Evolutionary conservation across 1,140 invertebrate species (phyloP), one percentile per base, ranked within the genome.

Genomic region (Solenopsis fugax): DNA sequence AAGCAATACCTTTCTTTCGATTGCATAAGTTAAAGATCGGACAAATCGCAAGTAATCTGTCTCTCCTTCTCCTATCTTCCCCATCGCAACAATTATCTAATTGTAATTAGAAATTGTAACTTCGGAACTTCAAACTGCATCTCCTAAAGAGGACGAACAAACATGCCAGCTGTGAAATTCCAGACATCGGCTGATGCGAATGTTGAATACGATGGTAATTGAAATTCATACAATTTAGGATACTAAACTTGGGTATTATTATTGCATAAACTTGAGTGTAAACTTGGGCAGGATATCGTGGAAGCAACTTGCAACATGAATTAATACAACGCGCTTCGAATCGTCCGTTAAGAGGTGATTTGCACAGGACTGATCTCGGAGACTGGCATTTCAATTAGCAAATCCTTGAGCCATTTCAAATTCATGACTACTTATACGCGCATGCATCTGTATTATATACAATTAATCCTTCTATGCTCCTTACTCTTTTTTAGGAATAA

Each of bases 141-240:
- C 13, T 5, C 34, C 4, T 13, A 18, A 54, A 37, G 29, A 24
- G 50, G 21, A 48, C 4, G 65, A 69, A 12, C 41, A 29, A 58
- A 21, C 73, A 45, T 64, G 45, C 21, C 37, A 34, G 37, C 16
- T 58, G 16, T 21, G 41, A 52, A 37, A 41, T 12, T 52, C 12
- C n/a, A 41, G n/a, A 37, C n/a, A 13, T 21, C 10, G n/a, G 13
- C 16, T 65, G 65, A 78, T 41, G 41, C 41, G 52, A 58, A 29
- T 45, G 34, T 18, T 41, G 64, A 52, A n/a, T 81, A n/a, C 34
- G 21, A 41, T 9, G n/a, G 67, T 50, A 37, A 69, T 41, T 41
- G 64, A 81, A 56, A 81, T 54, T 71, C 50, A 21, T 52, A 29
- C 50, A 82, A 67, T 73, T 82, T 82, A 73, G 16, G 12, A 45